Evolutionary conservation across 2,797 vertebrate species (phyloP).

Genomic region (Pseudochirops cupreus): DNA sequence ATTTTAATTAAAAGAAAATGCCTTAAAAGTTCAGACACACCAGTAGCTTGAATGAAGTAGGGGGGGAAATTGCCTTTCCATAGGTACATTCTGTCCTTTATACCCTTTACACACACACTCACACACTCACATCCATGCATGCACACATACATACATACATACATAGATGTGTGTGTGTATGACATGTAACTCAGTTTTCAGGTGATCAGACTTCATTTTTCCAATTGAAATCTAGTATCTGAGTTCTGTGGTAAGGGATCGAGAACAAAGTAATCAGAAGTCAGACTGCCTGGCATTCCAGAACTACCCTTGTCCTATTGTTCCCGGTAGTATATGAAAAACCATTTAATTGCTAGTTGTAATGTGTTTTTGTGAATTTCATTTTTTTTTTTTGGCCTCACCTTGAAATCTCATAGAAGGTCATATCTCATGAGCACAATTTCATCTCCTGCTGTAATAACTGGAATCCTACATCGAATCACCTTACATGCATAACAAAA

Average conservation of each 20-base stretch:
- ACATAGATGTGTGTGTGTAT: neutral
- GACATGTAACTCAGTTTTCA: constrained; percentile 54
- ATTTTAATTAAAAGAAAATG: constrained; percentile 9
- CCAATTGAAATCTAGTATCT: constrained; percentile 64
- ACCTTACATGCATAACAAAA: constrained; percentile 75
- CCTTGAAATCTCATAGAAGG: constrained; percentile 79
- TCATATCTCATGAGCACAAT: constrained; percentile 74
- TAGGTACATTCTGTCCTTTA: neutral
- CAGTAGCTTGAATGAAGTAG: constrained; percentile 34
- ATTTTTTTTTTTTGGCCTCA: constrained; percentile 79
- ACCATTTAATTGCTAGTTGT: constrained; percentile 72
- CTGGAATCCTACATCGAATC: constrained; percentile 76
- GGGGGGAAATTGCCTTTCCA: constrained; percentile 54
- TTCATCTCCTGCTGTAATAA: constrained; percentile 76
- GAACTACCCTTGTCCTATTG: constrained; percentile 54
- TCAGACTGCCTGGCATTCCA: constrained; percentile 67
- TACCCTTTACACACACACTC: too few species aligned
- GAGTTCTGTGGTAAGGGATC: constrained; percentile 53
- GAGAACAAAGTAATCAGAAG: constrained; percentile 66
- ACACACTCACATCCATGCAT: too few species aligned
- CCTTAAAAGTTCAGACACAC: neutral
- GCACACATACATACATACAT: too few species aligned
- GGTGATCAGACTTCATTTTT: constrained; percentile 32
- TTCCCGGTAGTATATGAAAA: constrained; percentile 72
- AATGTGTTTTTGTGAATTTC: constrained; percentile 77